phyloP scores from a whole-genome alignment of 2,797 vertebrate species.

The Octomys mimax region DNA sequence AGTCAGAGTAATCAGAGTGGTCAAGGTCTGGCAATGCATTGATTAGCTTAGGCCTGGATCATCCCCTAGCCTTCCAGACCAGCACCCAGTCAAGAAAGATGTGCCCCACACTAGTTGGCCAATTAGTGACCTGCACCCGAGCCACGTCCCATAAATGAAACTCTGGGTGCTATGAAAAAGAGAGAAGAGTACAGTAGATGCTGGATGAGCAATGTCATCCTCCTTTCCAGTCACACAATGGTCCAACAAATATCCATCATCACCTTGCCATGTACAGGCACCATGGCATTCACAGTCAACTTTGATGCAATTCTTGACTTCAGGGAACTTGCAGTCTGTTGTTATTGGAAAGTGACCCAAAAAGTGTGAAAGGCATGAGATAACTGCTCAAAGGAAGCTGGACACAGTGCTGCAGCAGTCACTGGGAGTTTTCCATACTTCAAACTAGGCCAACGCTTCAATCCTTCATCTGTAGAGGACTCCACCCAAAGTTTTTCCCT shows the following conservation, averaged over 20 bases:
- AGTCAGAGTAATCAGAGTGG: neutral
- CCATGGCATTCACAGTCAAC: slow-evolving; percentile 17
- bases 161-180: neutral
- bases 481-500: neutral
- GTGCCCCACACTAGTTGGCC: neutral
- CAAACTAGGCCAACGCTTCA: neutral
- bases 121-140: neutral
- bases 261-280: neutral
- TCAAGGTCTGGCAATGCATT: neutral
- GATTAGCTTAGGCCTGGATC: neutral
- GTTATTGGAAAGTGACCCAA: neutral
- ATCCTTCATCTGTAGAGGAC: neutral
- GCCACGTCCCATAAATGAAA: neutral
- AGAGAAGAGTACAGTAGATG: neutral
- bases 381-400: neutral
- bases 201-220: neutral
- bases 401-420: neutral
- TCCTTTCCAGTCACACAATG: neutral
- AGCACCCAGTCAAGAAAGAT: neutral
- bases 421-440: neutral
- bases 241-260: neutral
- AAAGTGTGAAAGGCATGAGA: neutral
- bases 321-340: neutral
- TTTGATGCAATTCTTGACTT: neutral
- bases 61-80: neutral